Conservation (phyloP, 2,113 vertebrate genomes). For the Solea solea region DNA sequence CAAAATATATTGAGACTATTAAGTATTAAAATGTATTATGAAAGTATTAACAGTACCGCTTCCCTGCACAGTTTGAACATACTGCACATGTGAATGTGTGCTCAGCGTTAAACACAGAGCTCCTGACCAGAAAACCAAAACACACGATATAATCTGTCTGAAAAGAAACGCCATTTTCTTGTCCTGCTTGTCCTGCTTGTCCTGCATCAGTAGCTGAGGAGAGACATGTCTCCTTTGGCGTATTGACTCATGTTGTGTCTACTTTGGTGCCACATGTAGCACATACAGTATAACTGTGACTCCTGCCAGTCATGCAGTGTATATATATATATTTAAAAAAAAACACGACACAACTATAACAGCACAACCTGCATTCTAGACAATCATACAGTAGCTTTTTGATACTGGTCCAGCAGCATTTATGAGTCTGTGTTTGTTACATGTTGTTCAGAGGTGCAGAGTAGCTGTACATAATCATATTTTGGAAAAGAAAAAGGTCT, state of each 20-base stretch:
- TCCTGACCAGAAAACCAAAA: not conserved
- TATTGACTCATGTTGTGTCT: not conserved
- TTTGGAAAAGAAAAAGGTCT: slow-evolving; percentile 39
- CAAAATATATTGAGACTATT: slow-evolving; percentile 10
- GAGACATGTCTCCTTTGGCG: not conserved
- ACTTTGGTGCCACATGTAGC: slow-evolving; percentile 26
- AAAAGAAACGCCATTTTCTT: not conserved
- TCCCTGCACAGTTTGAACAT: not conserved
- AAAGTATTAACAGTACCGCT: not conserved
- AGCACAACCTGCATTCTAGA: slow-evolving; percentile 60
- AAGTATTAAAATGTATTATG: not conserved
- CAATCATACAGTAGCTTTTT: slow-evolving; percentile 58
- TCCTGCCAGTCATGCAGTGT: not conserved
- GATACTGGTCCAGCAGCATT: slow-evolving; percentile 48
- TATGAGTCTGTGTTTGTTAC: slow-evolving; percentile 12
- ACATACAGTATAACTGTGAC: slow-evolving; percentile 16
- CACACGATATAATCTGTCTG: not conserved
- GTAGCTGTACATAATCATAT: slow-evolving; percentile 42
- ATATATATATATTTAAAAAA: not conserved
- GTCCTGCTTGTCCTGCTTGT: not conserved
- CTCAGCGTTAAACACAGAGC: not conserved
- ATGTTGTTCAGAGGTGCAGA: slow-evolving; percentile 27
- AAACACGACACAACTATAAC: not conserved
- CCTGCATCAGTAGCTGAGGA: not conserved
- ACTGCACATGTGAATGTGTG: not conserved